Base-by-base conservation (phyloP, 2,888 invertebrate species). In the Trachelus troglodyta region DNA sequence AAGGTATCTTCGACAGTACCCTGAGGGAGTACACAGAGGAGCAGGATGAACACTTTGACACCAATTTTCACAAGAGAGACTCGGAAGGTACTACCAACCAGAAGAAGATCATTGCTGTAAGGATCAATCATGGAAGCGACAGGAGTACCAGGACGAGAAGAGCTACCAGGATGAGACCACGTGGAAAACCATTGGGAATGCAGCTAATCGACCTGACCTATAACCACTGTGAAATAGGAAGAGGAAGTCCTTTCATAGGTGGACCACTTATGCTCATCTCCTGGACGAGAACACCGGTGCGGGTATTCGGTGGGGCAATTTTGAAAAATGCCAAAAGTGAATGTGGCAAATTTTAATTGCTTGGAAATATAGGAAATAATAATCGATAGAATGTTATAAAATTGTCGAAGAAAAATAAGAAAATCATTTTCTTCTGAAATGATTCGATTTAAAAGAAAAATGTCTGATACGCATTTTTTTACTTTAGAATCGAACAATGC, bases 251-350 rank as follows among this genome's bases (percentile, higher is more conserved):
- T 0, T 85, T 92, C 73, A 88, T 90, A 75, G 88, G 88, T 0
- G 93, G 92, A 2, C 82, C 89, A 15, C 86, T 89, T 69, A 92
- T 94, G 92, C 91, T 94, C 56, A 93, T 95, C 77, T 94, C 94
- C 85, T 95, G 95, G 95, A 94, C 93, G 69, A 93, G 93, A 83
- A 95, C 95, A 3, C 94, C 95, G 0, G 94, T 95, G 0, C 92
- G 94, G 82, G 92, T 95, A 1, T 95, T 95, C 85, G 95, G 95
- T 31, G 95, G 95, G 11, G 95, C 95, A 4, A 92, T 92, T 84
- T 90, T 95, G 33, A 94, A 93, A 86, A 93, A 92, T 82, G 94
- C 94, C 0, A 92, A 92, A 15, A 93, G 94, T 81, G 91, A 94
- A 79, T 95, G 95, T 88, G 94, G 94, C 1, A 92, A 93, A 81